Conservation (phyloP, 2,888 invertebrate genomes). For the Meloe dianella region DNA sequence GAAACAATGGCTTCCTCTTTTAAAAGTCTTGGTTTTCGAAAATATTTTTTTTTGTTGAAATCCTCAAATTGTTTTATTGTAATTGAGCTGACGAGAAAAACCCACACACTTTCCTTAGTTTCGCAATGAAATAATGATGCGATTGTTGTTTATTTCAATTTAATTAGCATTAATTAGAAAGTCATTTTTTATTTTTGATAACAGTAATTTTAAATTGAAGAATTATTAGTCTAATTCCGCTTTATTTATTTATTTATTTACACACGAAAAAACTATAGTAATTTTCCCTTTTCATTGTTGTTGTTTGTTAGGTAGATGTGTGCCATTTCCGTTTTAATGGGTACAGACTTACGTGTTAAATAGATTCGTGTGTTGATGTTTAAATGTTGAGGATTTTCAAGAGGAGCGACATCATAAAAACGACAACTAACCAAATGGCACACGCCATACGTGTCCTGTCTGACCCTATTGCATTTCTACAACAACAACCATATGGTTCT, state of each 20-base stretch:
- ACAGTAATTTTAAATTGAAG: neutral
- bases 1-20: neutral
- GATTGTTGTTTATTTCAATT: conserved; percentile 12
- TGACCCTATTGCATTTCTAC: neutral
- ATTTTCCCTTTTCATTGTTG: neutral
- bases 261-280: too few relatives aligned
- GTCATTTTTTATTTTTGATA: conserved; percentile 2
- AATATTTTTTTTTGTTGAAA: conserved; percentile 10
- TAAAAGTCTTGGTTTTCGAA: neutral
- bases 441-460: conserved; percentile 27
- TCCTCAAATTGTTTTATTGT: conserved; percentile 26
- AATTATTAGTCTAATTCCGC: neutral
- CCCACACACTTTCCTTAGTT: conserved; percentile 32
- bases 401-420: conserved; percentile 18
- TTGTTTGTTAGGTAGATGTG: neutral
- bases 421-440: conserved; percentile 36
- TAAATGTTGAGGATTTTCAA: conserved; percentile 19
- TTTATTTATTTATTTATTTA: neutral
- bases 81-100: conserved; percentile 16
- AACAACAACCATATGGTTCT: neutral
- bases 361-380: conserved; percentile 20
- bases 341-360: neutral
- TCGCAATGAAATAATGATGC: conserved; percentile 25
- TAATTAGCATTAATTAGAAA: conserved; percentile 32
- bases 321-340: neutral